Percentiles rank a stretch among this genome's conserved stretches.
phyloP scores from a whole-genome alignment of 2,797 vertebrate species.

The Oreortyx pictus region DNA sequence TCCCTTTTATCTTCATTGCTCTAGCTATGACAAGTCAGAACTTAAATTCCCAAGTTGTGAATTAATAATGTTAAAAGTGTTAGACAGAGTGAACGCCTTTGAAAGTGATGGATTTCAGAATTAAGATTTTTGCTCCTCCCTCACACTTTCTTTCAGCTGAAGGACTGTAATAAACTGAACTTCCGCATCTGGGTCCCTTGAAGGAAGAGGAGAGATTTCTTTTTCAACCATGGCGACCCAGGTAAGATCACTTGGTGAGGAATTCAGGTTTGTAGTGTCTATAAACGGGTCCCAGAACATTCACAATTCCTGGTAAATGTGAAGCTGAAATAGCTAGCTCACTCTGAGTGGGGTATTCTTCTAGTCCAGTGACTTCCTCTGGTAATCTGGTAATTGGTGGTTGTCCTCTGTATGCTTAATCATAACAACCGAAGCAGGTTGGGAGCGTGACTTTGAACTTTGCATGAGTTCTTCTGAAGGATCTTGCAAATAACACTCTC shows the following conservation, averaged over 20 bases:
- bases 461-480: constrained; percentile 56
- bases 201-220: neutral
- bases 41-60: neutral
- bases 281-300: constrained; percentile 36
- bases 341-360: constrained; percentile 46
- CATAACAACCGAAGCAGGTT: constrained; percentile 25
- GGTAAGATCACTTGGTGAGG: constrained; percentile 68
- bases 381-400: constrained; percentile 11
- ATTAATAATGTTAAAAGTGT: neutral
- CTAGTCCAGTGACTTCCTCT: neutral
- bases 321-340: constrained; percentile 65
- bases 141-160: neutral
- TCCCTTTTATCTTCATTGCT: neutral
- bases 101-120: neutral
- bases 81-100: neutral
- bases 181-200: neutral
- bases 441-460: neutral
- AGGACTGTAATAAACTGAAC: neutral
- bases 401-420: constrained; percentile 48
- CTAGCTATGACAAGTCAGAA: neutral
- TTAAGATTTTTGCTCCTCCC: neutral
- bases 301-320: constrained; percentile 42
- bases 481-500: constrained; percentile 27
- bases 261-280: constrained; percentile 41
- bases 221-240: constrained; percentile 67